Evolutionary conservation across 2,113 vertebrate genomes (phyloP).

Genomic region (Abramis brama): DNA sequence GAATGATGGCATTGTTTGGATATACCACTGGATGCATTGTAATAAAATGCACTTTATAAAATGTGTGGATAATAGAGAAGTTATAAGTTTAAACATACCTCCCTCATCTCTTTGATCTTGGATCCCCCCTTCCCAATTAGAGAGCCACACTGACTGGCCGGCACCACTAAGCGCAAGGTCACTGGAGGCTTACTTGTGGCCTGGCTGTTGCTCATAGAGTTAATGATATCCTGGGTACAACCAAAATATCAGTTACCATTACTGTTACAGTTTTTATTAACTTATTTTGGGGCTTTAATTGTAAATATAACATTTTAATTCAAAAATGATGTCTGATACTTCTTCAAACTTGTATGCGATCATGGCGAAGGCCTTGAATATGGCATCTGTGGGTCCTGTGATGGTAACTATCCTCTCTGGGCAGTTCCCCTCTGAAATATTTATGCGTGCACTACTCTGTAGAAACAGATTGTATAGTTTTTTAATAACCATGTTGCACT

Average conservation of each 20-base stretch:
- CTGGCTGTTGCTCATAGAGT: constrained; percentile 96
- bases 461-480: constrained; percentile 26
- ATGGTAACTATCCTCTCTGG: constrained; percentile 97
- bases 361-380: constrained; percentile 99
- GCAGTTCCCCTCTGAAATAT: constrained; percentile 97
- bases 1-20: no score
- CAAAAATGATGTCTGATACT: constrained; percentile 69
- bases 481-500: background rate
- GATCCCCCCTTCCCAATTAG: constrained; percentile 96
- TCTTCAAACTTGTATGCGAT: constrained; percentile 98
- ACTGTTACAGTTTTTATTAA: background rate
- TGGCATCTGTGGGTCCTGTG: constrained; percentile 94
- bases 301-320: background rate
- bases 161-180: constrained; percentile 90
- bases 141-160: constrained; percentile 93
- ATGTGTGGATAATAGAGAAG: background rate
- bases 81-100: constrained; percentile 74
- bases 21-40: no score
- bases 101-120: constrained; percentile 97
- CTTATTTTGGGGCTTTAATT: background rate
- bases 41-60: background rate
- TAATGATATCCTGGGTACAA: constrained; percentile 88
- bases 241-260: background rate
- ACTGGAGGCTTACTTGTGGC: constrained; percentile 94
- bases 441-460: constrained; percentile 93